These are phyloP conservation scores for Laodelphax striatellus DNA, from an alignment of 1,140 invertebrate genomes.

Conservation along the genomic window DNA sequence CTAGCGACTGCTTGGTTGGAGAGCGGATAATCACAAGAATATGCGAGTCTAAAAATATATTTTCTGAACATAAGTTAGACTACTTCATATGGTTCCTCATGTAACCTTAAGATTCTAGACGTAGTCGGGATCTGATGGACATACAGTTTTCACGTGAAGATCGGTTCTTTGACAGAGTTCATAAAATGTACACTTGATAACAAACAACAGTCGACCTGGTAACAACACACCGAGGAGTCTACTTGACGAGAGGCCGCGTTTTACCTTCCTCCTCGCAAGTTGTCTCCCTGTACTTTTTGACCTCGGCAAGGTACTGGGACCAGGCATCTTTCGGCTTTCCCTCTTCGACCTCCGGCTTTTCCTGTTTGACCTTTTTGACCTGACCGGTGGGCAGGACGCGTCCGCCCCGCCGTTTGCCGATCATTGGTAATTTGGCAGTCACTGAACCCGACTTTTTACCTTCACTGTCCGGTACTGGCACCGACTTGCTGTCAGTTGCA, in stretches of 20 bases:
- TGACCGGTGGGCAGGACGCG: constrained; percentile 78
- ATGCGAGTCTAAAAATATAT: no score
- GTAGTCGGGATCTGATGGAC: no score
- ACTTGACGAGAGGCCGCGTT: constrained; percentile 84
- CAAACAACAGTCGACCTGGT: no score
- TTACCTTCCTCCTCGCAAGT: constrained; percentile 82
- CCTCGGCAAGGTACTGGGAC: constrained; percentile 85
- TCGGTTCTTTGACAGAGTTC: no score
- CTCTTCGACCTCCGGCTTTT: constrained; percentile 43
- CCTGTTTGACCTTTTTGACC: constrained; percentile 69
- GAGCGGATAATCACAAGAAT: no score
- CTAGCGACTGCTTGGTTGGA: no score
- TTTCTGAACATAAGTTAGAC: no score
- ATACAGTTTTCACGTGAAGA: no score
- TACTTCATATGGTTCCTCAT: no score
- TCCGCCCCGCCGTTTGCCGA: constrained; percentile 75
- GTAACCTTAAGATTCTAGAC: no score
- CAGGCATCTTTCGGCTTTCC: constrained; percentile 74
- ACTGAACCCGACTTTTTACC: not conserved
- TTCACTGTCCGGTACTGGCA: constrained; percentile 19
- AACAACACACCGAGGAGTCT: constrained; percentile 22
- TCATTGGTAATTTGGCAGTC: constrained; percentile 34
- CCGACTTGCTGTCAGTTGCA: constrained; percentile 29
- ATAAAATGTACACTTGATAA: no score
- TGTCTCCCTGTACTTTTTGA: constrained; percentile 81